Conservation (phyloP, 2,888 invertebrate species). For the Melanotus villosus region DNA sequence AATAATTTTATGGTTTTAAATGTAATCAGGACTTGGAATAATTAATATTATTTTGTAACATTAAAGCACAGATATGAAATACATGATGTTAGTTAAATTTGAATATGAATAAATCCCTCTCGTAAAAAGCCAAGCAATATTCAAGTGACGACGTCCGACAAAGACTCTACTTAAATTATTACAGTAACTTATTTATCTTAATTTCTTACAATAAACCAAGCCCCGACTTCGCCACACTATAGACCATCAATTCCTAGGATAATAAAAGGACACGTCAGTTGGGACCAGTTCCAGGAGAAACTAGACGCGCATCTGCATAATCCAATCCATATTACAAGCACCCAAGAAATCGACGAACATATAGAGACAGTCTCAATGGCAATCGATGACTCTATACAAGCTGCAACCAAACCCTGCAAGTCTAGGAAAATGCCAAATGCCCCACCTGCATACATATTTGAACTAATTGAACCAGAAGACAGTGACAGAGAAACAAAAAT, state of each 20-base stretch:
- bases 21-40: too few species aligned
- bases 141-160: too few species aligned
- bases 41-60: neutral
- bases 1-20: too few species aligned
- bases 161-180: too few species aligned
- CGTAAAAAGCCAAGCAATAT: too few species aligned
- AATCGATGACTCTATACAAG: neutral
- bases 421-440: neutral
- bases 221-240: too few species aligned
- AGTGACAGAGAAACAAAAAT: neutral
- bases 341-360: neutral
- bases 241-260: constrained; percentile 1
- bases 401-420: neutral
- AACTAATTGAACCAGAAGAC: neutral
- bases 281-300: neutral
- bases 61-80: too few species aligned
- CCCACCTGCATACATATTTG: neutral
- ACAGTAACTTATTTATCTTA: too few species aligned
- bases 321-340: neutral
- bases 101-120: too few species aligned
- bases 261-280: constrained; percentile 5
- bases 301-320: constrained; percentile 1
- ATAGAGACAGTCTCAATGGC: neutral
- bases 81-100: too few species aligned
- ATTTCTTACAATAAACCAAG: too few species aligned